phyloP scores from a whole-genome alignment of 2,113 vertebrate species.

The Daphoenositta chrysoptera region DNA sequence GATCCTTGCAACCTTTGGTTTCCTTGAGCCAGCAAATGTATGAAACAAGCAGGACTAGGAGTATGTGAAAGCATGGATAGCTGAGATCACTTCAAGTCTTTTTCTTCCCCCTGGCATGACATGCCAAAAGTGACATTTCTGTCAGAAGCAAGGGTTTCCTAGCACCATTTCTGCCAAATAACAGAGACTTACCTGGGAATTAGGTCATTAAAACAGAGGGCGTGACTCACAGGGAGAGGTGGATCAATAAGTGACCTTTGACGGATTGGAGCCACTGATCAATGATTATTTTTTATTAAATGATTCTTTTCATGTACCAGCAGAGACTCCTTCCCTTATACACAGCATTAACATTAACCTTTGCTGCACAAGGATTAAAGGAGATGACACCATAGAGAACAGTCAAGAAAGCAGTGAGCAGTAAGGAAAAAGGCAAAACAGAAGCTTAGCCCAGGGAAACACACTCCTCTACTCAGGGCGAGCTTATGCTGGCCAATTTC shows the following conservation, averaged over 20 bases:
- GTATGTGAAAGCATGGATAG: not conserved
- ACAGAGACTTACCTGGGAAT: conserved; percentile 48
- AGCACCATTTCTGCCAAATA: not conserved
- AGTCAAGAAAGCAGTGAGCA: not conserved
- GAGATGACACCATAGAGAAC: not conserved
- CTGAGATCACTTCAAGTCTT: not conserved
- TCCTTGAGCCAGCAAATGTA: not conserved
- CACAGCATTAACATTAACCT: conserved; percentile 42
- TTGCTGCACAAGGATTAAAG: conserved; percentile 31
- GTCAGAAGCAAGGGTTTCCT: not conserved
- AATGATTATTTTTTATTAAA: conserved; percentile 61
- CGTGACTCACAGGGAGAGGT: conserved; percentile 6
- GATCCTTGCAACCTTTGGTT: not conserved
- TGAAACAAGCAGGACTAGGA: not conserved
- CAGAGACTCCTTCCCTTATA: conserved; percentile 12
- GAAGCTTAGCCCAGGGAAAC: not conserved
- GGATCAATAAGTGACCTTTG: conserved; percentile 48
- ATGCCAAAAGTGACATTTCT: not conserved
- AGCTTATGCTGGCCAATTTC: not conserved
- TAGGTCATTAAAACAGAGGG: conserved; percentile 46
- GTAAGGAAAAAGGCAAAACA: not conserved
- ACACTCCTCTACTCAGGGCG: not conserved
- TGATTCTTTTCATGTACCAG: conserved; percentile 2
- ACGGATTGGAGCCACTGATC: conserved; percentile 11
- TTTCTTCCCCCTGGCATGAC: not conserved